phyloP scores from a whole-genome alignment of 2,797 vertebrate species.

The Megalops cyprinoides region DNA sequence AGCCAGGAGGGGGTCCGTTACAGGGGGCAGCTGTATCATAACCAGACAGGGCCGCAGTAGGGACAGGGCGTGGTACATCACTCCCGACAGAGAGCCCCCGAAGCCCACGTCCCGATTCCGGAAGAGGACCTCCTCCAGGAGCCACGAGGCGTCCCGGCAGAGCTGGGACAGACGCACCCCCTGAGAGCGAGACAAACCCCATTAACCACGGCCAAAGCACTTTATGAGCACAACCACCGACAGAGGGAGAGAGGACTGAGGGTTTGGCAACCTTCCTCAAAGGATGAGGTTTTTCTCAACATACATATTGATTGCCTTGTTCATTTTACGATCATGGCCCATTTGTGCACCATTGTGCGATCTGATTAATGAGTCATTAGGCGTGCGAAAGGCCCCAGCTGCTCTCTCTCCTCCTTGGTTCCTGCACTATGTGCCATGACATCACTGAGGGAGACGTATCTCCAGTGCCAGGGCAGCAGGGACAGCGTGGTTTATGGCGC shows the following conservation, averaged over 20 bases:
- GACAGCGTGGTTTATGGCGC: no score
- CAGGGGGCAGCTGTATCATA: constrained; percentile 55
- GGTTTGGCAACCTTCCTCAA: not conserved
- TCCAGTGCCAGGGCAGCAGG: not conserved
- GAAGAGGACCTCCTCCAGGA: constrained; percentile 85
- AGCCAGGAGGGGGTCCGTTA: constrained; percentile 65
- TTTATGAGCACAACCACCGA: not conserved
- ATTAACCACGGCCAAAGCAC: constrained; percentile 40
- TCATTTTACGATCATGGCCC: not conserved
- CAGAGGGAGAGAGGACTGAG: not conserved
- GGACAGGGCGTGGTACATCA: constrained; percentile 74
- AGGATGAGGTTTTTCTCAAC: not conserved
- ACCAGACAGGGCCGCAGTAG: constrained; percentile 71
- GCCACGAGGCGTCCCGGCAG: constrained; percentile 80
- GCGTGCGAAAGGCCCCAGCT: constrained; percentile 1
- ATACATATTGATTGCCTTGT: not conserved
- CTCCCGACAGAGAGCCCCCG: constrained; percentile 72
- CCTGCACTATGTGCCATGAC: not conserved
- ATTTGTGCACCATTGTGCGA: not conserved
- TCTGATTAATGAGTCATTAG: constrained; percentile 20
- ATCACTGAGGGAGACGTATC: not conserved
- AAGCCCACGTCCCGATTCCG: constrained; percentile 82
- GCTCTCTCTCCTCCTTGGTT: not conserved
- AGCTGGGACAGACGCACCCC: constrained; percentile 75
- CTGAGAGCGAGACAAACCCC: constrained; percentile 58